Base-by-base conservation (phyloP, 2,797 vertebrate species). In the Amblyopsis hoosieri region DNA sequence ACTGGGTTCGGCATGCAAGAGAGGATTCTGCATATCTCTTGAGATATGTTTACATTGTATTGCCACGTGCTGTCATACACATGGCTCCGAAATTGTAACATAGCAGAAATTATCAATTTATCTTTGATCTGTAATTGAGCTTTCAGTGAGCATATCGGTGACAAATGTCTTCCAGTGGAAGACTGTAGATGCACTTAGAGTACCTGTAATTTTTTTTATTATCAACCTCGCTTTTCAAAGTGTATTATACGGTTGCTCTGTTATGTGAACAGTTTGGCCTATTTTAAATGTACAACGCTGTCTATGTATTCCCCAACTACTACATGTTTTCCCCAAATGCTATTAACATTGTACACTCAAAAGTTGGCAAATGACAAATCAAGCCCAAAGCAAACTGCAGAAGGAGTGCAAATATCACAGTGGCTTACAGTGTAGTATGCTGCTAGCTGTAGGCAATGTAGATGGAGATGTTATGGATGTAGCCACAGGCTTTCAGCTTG, bases 1-100 rank as follows among this genome's bases (percentile, higher is more conserved):
- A 74, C 67, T 67, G 62, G 72, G 59, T 71, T 72, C 81, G 59
- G 29, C 48, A 37, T 1, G 23, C 23, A 29, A 29, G 23, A 29
- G 23, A 29, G 42, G 54, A 33, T 9, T 31, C 29, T 23, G 17
- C 10, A 31, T 54, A 31, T 23, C 52, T 54, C 49, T 2, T 51
- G 4, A 11, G 12, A 54, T 23, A 23, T 13, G 17, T 31, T 23
- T 54, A 54, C 10, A 54, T 12, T 19, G 17, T 15, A 51, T 51
- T 50, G 48, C 48, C 37, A 42, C 37, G 1, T 42, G 37, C 37
- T 42, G 37, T 8, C 37, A 42, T 8, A 42, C 37, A 9, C 48
- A 50, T 50, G 13, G 48, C 48, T 50, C 14, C 17, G 7, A 45
- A 67, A 55, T 54, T n/a, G 13, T 51, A 49, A 57, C n/a, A n/a